A percentile compares a stretch with the other conserved stretches of the same genome.
phyloP scores from a whole-genome alignment of 2,113 vertebrate genomes.

The Pelmatolapia mariae region DNA sequence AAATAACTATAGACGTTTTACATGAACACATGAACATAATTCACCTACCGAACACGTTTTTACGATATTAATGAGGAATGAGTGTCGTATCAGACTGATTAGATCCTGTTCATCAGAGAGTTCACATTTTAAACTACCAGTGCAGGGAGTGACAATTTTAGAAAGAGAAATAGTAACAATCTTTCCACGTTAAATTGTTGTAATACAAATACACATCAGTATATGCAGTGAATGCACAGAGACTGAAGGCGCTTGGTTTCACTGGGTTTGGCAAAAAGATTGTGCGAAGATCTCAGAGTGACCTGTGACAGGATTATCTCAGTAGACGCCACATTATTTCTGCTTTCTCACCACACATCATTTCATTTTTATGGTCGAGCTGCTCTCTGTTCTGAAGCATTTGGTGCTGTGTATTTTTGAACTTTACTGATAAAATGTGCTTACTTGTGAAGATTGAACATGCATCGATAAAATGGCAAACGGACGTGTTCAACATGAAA shows the following conservation, averaged over 20 bases:
- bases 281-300: not conserved
- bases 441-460: not conserved
- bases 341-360: not conserved
- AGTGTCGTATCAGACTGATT: not conserved
- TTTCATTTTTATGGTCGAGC: not conserved
- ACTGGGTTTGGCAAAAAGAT: not conserved
- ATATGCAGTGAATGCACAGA: not conserved
- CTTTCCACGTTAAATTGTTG: not conserved
- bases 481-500: rapidly evolving
- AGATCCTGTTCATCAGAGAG: not conserved
- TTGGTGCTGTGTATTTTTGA: not conserved
- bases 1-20: not conserved
- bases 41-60: not conserved
- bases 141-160: not conserved
- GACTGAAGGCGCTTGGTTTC: not conserved
- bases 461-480: not conserved
- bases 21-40: not conserved
- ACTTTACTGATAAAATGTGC: not conserved
- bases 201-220: not conserved
- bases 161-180: not conserved
- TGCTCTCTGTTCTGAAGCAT: not conserved
- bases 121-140: not conserved
- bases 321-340: not conserved
- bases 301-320: not conserved
- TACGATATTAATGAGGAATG: rapidly evolving